Conservation (phyloP, 2,888 invertebrate species). For the Andrena minutula region DNA sequence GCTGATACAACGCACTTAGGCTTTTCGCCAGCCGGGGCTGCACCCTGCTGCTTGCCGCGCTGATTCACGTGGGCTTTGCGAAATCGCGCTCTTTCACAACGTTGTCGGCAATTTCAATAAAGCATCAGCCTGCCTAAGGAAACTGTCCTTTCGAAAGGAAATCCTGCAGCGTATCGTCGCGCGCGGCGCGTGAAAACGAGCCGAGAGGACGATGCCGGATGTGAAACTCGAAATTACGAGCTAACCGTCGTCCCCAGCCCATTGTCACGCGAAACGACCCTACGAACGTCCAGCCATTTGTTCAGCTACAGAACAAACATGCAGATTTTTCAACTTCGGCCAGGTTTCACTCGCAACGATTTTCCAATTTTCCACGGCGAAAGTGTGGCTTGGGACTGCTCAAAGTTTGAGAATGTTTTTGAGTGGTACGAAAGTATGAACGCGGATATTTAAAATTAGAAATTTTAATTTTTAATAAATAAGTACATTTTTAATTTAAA, state of each 20-base stretch:
- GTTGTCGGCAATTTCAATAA: conserved; percentile 26
- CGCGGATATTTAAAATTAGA: background rate
- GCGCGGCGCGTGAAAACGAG: conserved; percentile 56
- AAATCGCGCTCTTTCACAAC: conserved; percentile 37
- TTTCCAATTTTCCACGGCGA: conserved; percentile 9
- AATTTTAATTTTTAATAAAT: too few relatives aligned
- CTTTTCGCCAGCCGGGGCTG: conserved; percentile 18
- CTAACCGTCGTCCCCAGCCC: conserved; percentile 31
- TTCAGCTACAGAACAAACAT: background rate
- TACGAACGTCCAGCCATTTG: conserved; percentile 22
- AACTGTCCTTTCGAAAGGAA: conserved; percentile 45
- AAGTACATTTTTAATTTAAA: too few relatives aligned
- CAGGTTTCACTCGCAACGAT: background rate
- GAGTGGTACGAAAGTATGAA: background rate
- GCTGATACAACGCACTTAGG: background rate
- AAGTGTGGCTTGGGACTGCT: conserved; percentile 12
- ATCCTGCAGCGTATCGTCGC: conserved; percentile 53
- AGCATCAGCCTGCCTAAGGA: conserved; percentile 7
- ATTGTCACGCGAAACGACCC: conserved; percentile 53
- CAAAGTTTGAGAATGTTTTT: background rate
- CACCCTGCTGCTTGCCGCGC: conserved; percentile 8
- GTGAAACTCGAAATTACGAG: conserved; percentile 74
- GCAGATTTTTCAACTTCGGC: background rate
- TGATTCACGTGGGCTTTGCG: conserved; percentile 48
- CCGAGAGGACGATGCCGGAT: conserved; percentile 60